Evolutionary conservation across 2,888 invertebrate species (phyloP).

Genomic region (Hemistola chrysoprasaria): DNA sequence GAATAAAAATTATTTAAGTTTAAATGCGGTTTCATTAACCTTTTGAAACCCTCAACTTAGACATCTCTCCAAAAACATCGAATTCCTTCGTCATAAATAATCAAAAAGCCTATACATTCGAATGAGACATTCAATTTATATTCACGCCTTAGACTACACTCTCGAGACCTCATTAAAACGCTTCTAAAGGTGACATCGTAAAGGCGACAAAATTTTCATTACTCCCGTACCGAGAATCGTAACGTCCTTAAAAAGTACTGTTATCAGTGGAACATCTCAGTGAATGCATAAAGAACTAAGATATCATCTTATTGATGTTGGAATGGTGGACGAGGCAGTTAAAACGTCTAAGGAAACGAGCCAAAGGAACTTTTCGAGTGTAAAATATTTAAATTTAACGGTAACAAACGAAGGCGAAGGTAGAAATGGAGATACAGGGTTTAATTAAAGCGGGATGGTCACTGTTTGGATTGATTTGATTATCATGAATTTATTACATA

Average conservation of each 20-base stretch:
- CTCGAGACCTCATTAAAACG: conserved; percentile 49
- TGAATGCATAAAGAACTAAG: conserved; percentile 77
- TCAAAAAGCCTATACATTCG: conserved; percentile 17
- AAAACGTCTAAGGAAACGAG: conserved; percentile 62
- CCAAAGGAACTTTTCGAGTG: conserved; percentile 49
- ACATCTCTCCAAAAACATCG: conserved; percentile 7
- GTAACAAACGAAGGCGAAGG: conserved; percentile 55
- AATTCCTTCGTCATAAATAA: conserved; percentile 14
- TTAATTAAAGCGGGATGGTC: conserved; percentile 52
- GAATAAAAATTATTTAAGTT: too few relatives aligned
- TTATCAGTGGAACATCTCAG: conserved; percentile 69
- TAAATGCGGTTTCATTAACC: too few relatives aligned
- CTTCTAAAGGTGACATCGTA: conserved; percentile 51
- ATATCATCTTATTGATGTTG: conserved; percentile 79
- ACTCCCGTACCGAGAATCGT: conserved; percentile 66
- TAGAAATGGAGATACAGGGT: conserved; percentile 34
- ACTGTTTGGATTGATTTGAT: conserved; percentile 20
- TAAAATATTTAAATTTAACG: conserved; percentile 73
- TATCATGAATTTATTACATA: conserved; percentile 22
- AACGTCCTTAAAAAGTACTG: conserved; percentile 70
- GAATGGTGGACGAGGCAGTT: conserved; percentile 54
- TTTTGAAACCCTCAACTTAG: not conserved
- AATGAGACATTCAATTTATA: conserved; percentile 17
- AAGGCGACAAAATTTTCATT: conserved; percentile 73
- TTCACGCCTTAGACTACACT: conserved; percentile 34